Evolutionary conservation across 1,140 invertebrate genomes (phyloP).

Genomic region (Araneus ventricosus): DNA sequence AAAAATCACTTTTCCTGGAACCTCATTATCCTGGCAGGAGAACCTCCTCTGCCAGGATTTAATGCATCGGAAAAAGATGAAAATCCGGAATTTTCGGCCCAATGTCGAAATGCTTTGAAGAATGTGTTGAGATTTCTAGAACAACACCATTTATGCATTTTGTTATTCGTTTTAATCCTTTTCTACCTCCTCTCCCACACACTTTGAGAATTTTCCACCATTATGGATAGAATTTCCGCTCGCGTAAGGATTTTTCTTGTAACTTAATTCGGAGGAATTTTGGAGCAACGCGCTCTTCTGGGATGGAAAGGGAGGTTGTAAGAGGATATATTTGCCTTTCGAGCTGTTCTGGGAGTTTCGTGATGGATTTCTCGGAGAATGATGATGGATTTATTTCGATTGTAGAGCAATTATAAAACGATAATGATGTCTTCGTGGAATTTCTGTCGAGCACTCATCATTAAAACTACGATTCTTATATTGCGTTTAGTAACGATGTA

Average conservation of each 20-base stretch:
- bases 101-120: conserved; percentile 33
- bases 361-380: background rate
- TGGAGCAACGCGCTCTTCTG: background rate
- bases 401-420: background rate
- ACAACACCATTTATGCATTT: background rate
- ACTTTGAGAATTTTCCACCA: background rate
- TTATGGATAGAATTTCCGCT: background rate
- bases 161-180: conserved; percentile 27
- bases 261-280: conserved; percentile 37
- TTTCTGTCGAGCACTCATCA: too few relatives aligned
- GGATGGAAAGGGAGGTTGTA: background rate
- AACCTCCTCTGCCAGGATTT: background rate
- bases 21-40: conserved; percentile 37
- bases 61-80: conserved; percentile 37
- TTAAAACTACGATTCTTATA: too few relatives aligned
- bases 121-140: conserved; percentile 37
- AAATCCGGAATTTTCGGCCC: background rate
- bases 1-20: conserved; percentile 55
- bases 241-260: background rate
- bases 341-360: background rate
- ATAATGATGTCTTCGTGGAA: background rate
- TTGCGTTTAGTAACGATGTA: too few relatives aligned
- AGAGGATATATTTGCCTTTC: background rate
- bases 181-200: background rate
- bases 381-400: background rate